Evolutionary conservation across 2,888 invertebrate genomes (phyloP).

Genomic region (Drosophila infuscata): DNA sequence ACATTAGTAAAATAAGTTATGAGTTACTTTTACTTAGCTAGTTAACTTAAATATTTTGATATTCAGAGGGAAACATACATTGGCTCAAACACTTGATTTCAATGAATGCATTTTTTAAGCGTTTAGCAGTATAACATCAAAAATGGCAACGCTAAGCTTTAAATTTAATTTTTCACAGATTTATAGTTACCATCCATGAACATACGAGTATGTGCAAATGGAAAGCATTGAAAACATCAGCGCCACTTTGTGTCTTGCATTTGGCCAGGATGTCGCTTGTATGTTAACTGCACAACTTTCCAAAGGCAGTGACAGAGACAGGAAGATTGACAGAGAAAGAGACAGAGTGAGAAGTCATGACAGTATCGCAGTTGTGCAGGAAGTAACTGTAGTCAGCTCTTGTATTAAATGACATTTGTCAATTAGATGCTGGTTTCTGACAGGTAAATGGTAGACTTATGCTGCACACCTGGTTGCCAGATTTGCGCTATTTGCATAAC

Average conservation of each 20-base stretch:
- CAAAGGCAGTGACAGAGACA: neutral
- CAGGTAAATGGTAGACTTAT: slow-evolving; percentile 5
- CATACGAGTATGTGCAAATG: neutral
- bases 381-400: slow-evolving; percentile 27
- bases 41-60: neutral
- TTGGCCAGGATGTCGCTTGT: slow-evolving; percentile 41
- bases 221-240: slow-evolving; percentile 31
- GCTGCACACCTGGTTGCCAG: slow-evolving; percentile 22
- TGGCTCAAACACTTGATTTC: neutral
- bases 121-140: neutral
- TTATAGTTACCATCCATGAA: neutral
- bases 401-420: slow-evolving; percentile 64
- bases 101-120: neutral
- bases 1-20: neutral
- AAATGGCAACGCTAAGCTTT: neutral
- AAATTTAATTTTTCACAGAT: neutral
- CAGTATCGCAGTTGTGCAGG: slow-evolving; percentile 5
- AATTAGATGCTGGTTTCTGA: slow-evolving; percentile 58
- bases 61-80: too few species aligned
- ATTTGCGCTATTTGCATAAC: slow-evolving; percentile 36
- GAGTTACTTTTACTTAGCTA: neutral
- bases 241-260: slow-evolving; percentile 55
- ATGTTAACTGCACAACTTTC: slow-evolving; percentile 12
- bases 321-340: neutral
- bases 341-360: neutral